A percentile compares a stretch with the other conserved stretches of the same genome.
phyloP scores from a whole-genome alignment of 1,140 invertebrate species.

The Bombus polaris region DNA sequence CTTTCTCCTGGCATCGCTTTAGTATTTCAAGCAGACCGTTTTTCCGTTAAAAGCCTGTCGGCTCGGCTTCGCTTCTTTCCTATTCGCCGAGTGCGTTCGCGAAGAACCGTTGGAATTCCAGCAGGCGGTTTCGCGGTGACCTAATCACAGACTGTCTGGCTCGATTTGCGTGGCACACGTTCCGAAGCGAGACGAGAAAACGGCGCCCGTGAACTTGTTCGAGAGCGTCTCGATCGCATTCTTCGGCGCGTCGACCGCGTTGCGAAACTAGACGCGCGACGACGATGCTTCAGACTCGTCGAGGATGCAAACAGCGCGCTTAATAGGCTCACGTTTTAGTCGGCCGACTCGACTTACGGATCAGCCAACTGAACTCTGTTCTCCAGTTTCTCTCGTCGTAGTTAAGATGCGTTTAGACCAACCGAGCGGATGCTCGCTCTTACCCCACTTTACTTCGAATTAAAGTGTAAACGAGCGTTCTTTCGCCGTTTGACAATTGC shows the following conservation, averaged over 20 bases:
- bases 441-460: too few species aligned
- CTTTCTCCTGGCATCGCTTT: neutral
- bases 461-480: too few species aligned
- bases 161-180: neutral
- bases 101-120: slow-evolving; percentile 56
- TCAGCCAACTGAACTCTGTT: neutral
- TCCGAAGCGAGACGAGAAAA: neutral
- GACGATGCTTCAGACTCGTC: slow-evolving; percentile 44
- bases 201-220: slow-evolving; percentile 36
- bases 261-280: slow-evolving; percentile 45
- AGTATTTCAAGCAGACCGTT: neutral
- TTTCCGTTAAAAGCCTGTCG: neutral
- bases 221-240: slow-evolving; percentile 42
- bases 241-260: slow-evolving; percentile 63
- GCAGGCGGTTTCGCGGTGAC: slow-evolving; percentile 45
- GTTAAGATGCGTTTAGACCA: too few species aligned
- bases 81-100: neutral
- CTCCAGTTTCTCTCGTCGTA: slow-evolving; percentile 15
- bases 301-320: slow-evolving; percentile 59
- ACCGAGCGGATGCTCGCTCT: too few species aligned
- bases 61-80: neutral
- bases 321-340: slow-evolving; percentile 52
- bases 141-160: slow-evolving; percentile 37
- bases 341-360: slow-evolving; percentile 44
- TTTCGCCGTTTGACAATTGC: too few species aligned